Base-by-base conservation (phyloP, 2,888 invertebrate species). In the Rhagonycha fulva region DNA sequence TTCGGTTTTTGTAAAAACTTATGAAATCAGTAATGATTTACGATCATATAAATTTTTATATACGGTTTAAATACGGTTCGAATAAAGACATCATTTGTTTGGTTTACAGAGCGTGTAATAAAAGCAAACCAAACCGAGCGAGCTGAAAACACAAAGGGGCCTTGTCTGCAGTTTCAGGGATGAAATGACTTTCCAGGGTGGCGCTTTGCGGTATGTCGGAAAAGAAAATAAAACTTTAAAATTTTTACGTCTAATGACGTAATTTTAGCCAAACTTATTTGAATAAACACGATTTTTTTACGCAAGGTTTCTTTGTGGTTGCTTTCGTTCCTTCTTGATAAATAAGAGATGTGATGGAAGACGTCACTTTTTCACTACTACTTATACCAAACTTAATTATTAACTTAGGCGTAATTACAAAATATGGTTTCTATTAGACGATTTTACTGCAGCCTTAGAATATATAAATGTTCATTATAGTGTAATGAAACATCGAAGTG, bases 41-140 rank as follows among this genome's bases (percentile, higher is more conserved):
- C 76, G 78, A 66, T 77, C 66, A 75, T 75, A 78, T 81, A 82
- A 82, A 82, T 80, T 81, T 81, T 78, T 76, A 78, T 79, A 79
- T 74, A 81, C 78, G 71, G 76, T 80, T 76, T 79, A 76, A 80
- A 80, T 78, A 79, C 76, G 77, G 75, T 78, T 78, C 74, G 71
- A 80, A 80, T 84, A 84, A 84, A 83, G 82, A 84, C 83, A 82
- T 84, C 83, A 85, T 86, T 86, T 86, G 85, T 85, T 82, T 84
- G 84, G 84, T 85, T 83, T 84, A 84, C 84, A 83, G 83, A 84
- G 85, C 85, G 83, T 84, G 84, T 84, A 86, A 86, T 86, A 86
- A 86, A 85, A 83, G 79, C 81, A 82, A 83, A 82, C 82, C 83
- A 80, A 77, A 75, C 79, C 75, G 76, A 77, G 79, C 80, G 78